These are phyloP conservation scores for Tenthredo notha DNA, from an alignment of 2,888 invertebrate genomes.

Conservation along the genomic window DNA sequence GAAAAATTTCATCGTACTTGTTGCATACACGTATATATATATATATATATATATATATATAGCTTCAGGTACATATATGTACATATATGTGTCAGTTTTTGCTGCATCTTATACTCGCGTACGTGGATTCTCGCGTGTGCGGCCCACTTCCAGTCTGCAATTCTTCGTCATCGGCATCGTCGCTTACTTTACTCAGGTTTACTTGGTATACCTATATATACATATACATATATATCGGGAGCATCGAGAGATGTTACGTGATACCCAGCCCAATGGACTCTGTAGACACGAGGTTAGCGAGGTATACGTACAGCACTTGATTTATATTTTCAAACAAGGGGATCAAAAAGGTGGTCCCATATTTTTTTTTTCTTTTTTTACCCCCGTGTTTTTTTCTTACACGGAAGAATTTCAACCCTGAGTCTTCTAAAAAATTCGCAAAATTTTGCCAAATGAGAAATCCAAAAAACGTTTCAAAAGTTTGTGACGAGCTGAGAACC, in stretches of 20 bases:
- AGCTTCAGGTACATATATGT: slow-evolving; percentile 53
- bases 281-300: slow-evolving; percentile 16
- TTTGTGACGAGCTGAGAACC: not conserved
- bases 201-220: too few species aligned
- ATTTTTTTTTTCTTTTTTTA: too few species aligned
- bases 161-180: slow-evolving; percentile 22
- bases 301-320: slow-evolving; percentile 8
- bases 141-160: slow-evolving; percentile 64
- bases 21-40: not conserved
- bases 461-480: not conserved
- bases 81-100: slow-evolving; percentile 64
- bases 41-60: not conserved
- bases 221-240: too few species aligned
- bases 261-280: slow-evolving; percentile 47
- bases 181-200: slow-evolving; percentile 20
- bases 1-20: too few species aligned
- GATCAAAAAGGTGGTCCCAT: not conserved
- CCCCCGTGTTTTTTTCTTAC: not conserved
- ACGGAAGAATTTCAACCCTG: not conserved
- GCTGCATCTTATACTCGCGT: slow-evolving; percentile 54
- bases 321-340: slow-evolving; percentile 5
- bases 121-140: slow-evolving; percentile 57
- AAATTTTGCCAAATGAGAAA: not conserved
- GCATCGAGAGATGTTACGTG: slow-evolving; percentile 55
- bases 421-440: not conserved